Evolutionary conservation across 2,797 vertebrate species (phyloP).

Genomic region (Gallirallus australis): DNA sequence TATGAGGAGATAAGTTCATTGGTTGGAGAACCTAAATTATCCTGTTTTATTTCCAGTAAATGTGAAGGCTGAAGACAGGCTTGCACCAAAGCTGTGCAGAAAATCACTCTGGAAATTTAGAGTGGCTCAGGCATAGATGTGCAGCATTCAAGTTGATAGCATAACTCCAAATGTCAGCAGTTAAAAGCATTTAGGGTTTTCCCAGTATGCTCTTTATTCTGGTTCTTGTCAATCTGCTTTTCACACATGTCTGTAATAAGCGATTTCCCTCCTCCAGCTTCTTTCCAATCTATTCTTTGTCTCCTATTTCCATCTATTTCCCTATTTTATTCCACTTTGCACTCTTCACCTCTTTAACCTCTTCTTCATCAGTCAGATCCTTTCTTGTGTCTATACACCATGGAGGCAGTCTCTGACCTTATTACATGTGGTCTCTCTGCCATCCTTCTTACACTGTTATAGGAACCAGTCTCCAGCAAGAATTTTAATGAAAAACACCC

Average conservation of each 20-base stretch:
- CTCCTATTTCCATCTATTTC: slow-evolving; percentile 41
- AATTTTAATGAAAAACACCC: slow-evolving; percentile 58
- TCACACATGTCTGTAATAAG: slow-evolving; percentile 32
- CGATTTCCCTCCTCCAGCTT: slow-evolving; percentile 5
- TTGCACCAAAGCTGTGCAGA: neutral
- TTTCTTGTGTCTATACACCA: neutral
- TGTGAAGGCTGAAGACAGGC: slow-evolving; percentile 2
- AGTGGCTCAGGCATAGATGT: neutral
- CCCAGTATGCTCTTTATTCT: slow-evolving; percentile 6
- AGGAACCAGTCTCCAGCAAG: slow-evolving; percentile 1
- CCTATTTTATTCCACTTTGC: slow-evolving; percentile 30
- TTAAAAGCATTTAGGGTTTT: slow-evolving; percentile 36
- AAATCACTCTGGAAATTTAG: neutral
- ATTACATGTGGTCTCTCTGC: neutral
- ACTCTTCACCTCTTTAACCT: slow-evolving; percentile 55
- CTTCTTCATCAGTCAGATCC: slow-evolving; percentile 38
- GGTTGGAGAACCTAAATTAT: neutral
- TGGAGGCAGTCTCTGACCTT: slow-evolving; percentile 30
- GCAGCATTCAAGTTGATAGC: neutral
- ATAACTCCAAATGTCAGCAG: neutral
- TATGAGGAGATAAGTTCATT: neutral
- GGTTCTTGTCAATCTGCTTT: slow-evolving; percentile 16
- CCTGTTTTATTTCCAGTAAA: neutral
- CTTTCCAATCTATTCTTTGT: slow-evolving; percentile 26
- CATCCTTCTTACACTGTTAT: neutral